Evolutionary conservation across 2,797 vertebrate genomes (phyloP), one percentile per base, ranked within the genome.

Genomic region (Girardinus metallicus): DNA sequence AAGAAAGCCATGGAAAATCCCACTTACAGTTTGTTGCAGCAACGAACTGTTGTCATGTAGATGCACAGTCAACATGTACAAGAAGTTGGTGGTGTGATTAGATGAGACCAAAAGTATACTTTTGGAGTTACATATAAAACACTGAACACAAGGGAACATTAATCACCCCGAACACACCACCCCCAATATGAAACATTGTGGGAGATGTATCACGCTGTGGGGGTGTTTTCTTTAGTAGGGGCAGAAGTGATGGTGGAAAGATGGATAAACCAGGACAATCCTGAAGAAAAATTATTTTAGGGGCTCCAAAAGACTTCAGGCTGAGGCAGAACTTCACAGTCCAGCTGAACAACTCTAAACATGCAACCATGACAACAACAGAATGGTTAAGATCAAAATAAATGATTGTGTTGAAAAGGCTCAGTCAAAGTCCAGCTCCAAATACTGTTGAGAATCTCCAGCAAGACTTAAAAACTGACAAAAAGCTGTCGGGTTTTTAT

Each of bases 401-500:
- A 29, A 60, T 60, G 9, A n/a, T 15, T 60, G n/a, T 60, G 29
- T 60, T 60, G 29, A 31, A 29, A 31, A 15, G 1, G 29, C 57
- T 29, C 12, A 60, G 57, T 60, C 29, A 60, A 31, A 60, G 29
- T 60, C 57, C 57, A 60, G 57, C n/a, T 15, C 5, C 13, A 31
- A 15, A 31, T 60, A 12, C 57, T 31, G 7, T 16, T 60, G n/a
- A 31, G 12, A 60, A 31, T 31, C 5, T 31, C 1, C 13, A 31
- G 57, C 57, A 60, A 60, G 57, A 60, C n/a, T 60, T 60, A 29
- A 60, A 60, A 60, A 60, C 57, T 60, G 57, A 60, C 13, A 60
- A 2, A 55, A n/a, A 55, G 13, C 11, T 13, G 53, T 29, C 26
- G n/a, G 26, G 53, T n/a, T 55, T 55, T 57, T 57, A 57, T 29